A percentile compares a stretch with the other conserved stretches of the same genome.
These are phyloP conservation scores for Forbesichthys papilliferus DNA, from an alignment of 2,113 vertebrate genomes.

Conservation along the genomic window DNA sequence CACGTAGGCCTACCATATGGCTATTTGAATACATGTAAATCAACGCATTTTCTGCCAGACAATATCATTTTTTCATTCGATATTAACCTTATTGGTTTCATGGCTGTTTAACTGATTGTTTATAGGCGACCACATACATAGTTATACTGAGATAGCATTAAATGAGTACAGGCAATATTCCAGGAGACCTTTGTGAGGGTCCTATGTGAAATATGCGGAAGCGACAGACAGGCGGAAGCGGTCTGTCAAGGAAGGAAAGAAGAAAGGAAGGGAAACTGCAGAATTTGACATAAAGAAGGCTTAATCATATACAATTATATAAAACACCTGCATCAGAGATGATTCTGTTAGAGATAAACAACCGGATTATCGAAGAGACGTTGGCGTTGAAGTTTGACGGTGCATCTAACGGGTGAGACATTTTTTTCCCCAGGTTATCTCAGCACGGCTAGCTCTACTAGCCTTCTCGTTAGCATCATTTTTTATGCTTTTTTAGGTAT, in stretches of 20 bases:
- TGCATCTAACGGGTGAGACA: conserved; percentile 90
- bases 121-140: no score
- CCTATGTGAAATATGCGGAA: conserved; percentile 68
- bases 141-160: no score
- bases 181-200: conserved; percentile 22
- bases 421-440: conserved; percentile 38
- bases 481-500: neutral
- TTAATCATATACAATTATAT: conserved; percentile 5
- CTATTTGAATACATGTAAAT: no score
- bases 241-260: conserved; percentile 52
- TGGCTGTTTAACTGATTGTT: no score
- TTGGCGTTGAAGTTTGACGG: conserved; percentile 92
- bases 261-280: conserved; percentile 30
- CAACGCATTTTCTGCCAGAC: no score
- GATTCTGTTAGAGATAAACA: conserved; percentile 98
- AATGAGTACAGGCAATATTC: no score
- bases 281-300: conserved; percentile 55
- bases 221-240: conserved; percentile 69
- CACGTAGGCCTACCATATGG: no score
- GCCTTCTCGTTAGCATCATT: conserved; percentile 23
- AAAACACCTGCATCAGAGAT: conserved; percentile 75
- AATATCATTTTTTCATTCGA: no score
- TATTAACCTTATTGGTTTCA: no score
- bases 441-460: conserved; percentile 32
- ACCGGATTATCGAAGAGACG: conserved; percentile 97